phyloP scores from a whole-genome alignment of 2,113 vertebrate genomes.

The Mus spicilegus region DNA sequence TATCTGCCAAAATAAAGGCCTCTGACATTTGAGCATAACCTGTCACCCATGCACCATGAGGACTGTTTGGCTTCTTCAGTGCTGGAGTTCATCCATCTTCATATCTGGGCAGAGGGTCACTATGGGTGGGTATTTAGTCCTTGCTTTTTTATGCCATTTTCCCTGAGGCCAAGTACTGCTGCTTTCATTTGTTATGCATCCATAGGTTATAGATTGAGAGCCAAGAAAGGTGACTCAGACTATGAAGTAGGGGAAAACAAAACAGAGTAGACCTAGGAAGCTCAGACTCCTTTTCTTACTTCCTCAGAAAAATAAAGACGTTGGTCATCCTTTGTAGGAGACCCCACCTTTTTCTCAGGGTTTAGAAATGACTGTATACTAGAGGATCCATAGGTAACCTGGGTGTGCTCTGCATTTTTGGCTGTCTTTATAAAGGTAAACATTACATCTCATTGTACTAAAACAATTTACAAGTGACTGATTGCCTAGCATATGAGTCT shows the following conservation, averaged over 20 bases:
- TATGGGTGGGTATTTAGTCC: background rate
- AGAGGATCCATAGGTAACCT: background rate
- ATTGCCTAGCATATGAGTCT: background rate
- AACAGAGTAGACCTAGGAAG: background rate
- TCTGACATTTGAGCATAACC: background rate
- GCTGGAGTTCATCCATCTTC: background rate
- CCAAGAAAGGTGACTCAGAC: constrained; percentile 35
- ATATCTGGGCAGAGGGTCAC: background rate
- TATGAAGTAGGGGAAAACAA: constrained; percentile 1
- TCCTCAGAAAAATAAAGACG: constrained; percentile 20
- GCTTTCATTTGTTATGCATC: constrained; percentile 26
- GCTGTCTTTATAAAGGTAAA: background rate
- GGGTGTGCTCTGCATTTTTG: background rate
- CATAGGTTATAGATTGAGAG: constrained; percentile 36
- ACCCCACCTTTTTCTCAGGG: constrained; percentile 45
- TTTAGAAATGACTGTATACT: constrained; percentile 35
- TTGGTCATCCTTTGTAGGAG: background rate
- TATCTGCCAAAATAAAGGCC: background rate
- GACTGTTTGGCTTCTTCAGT: background rate
- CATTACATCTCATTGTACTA: background rate
- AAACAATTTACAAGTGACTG: background rate
- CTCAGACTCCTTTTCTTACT: background rate
- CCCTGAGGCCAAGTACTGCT: background rate
- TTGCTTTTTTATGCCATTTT: background rate
- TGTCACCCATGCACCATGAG: background rate